phyloP scores from a whole-genome alignment of 2,797 vertebrate species.

The Semaprochilodus insignis region DNA sequence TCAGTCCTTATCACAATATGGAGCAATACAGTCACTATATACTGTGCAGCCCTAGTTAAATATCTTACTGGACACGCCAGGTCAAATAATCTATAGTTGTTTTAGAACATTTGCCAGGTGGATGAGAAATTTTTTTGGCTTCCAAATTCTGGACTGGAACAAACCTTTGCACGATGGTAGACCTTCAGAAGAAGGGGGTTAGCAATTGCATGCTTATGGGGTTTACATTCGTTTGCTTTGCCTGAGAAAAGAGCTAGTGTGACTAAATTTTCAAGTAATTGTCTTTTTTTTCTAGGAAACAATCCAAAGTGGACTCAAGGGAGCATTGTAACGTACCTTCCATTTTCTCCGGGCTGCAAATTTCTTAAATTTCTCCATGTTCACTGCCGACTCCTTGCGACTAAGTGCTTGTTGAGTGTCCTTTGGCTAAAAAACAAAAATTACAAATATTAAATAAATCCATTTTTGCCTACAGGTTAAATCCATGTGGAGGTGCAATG shows the following conservation, averaged over 20 bases:
- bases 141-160: too few species aligned
- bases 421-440: constrained; percentile 86
- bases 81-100: not conserved
- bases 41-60: too few species aligned
- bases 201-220: not conserved
- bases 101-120: not conserved
- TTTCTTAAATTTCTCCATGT: constrained; percentile 99
- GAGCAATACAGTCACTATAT: too few species aligned
- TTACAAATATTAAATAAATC: not conserved
- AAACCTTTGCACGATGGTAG: not conserved
- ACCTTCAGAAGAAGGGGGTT: not conserved
- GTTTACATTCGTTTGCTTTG: not conserved
- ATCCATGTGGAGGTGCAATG: not conserved
- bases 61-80: too few species aligned
- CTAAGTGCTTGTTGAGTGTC: constrained; percentile 95
- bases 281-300: not conserved
- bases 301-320: not conserved
- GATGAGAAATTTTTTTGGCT: not conserved
- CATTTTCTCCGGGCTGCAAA: constrained; percentile 96
- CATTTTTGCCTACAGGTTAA: not conserved
- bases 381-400: constrained; percentile 97
- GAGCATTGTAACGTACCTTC: constrained; percentile 83
- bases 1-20: too few species aligned
- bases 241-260: not conserved
- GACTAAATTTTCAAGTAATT: not conserved